Evolutionary conservation across 2,113 vertebrate genomes (phyloP), one percentile per base, ranked within the genome.

Genomic region (Macquaria ambigua): DNA sequence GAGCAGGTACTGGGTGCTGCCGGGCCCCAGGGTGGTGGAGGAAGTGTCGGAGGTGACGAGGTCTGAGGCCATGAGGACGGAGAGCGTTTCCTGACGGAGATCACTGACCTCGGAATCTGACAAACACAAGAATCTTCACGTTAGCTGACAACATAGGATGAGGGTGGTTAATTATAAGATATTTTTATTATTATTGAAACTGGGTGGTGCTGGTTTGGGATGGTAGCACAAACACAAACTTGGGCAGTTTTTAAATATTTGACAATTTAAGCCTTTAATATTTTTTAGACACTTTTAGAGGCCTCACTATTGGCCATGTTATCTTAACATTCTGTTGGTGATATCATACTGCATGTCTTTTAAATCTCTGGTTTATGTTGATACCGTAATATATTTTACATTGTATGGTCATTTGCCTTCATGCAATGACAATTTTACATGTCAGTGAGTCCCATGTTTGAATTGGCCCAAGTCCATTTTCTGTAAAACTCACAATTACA

Each of bases 1-100:
- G 88, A 97, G 96, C 25, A 98, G 95, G 92, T 98, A 98, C 84
- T 97, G 97, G 34, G 94, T 92, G 66, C 95, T 89, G 79, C 98
- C 98, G 6, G 97, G 98, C 1, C 89, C 92, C 5, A 46, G 31
- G 91, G 95, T 74, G 58, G n/a, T 8, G 0, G 92, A 68, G 70
- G 83, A 66, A 55, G 86, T 8, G 66, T 91, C 61, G 21, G 94
- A 79, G 0, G 80, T 87, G 71, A 95, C 1, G 72, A 99, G 91
- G 41, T 97, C 97, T 3, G 97, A 98, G 56, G 90, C 91, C 39
- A 89, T 80, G 79, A 99, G 90, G 20, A 98, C 31, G 6, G 74
- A 62, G 41, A 92, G 84, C 12, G 96, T 72, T 25, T 96, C 95
- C 23, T 93, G 89, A 89, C 96, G 96, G 70, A 99, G 95, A n/a